phyloP scores from a whole-genome alignment of 2,888 invertebrate species.

The Spodoptera littoralis region DNA sequence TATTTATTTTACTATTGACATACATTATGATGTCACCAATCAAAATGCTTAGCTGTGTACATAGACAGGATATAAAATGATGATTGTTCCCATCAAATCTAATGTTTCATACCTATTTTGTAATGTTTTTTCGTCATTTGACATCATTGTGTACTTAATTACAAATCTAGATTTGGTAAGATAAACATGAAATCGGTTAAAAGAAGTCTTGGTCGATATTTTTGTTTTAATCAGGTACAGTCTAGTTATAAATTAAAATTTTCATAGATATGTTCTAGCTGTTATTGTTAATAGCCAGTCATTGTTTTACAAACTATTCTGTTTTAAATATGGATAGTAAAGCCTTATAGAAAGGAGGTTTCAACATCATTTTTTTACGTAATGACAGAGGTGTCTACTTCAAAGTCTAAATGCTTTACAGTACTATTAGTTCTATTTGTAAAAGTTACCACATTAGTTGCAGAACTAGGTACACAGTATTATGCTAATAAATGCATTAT shows the following conservation, averaged over 20 bases:
- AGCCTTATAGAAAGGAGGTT: too few species aligned
- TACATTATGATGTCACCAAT: slow-evolving; percentile 74
- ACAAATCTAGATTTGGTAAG: too few species aligned
- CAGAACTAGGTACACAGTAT: slow-evolving; percentile 1
- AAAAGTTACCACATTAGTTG: not conserved
- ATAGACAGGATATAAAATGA: slow-evolving; percentile 58
- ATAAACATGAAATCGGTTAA: too few species aligned
- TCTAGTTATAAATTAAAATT: too few species aligned
- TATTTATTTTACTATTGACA: slow-evolving; percentile 66
- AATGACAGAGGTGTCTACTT: too few species aligned
- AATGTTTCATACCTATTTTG: slow-evolving; percentile 41
- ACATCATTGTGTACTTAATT: slow-evolving; percentile 15
- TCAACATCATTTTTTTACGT: too few species aligned
- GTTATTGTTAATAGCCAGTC: too few species aligned
- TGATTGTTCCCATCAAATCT: slow-evolving; percentile 52
- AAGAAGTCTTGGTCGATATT: too few species aligned
- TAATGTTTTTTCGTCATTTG: slow-evolving; percentile 34
- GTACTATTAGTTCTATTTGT: not conserved
- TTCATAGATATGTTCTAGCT: too few species aligned
- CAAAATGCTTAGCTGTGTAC: slow-evolving; percentile 59
- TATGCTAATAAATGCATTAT: slow-evolving; percentile 46
- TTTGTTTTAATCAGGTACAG: too few species aligned
- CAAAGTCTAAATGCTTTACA: not conserved
- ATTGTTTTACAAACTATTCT: too few species aligned
- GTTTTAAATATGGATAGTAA: too few species aligned